Base-by-base conservation (phyloP, 2,888 invertebrate species). In the Phengaris alcon region DNA sequence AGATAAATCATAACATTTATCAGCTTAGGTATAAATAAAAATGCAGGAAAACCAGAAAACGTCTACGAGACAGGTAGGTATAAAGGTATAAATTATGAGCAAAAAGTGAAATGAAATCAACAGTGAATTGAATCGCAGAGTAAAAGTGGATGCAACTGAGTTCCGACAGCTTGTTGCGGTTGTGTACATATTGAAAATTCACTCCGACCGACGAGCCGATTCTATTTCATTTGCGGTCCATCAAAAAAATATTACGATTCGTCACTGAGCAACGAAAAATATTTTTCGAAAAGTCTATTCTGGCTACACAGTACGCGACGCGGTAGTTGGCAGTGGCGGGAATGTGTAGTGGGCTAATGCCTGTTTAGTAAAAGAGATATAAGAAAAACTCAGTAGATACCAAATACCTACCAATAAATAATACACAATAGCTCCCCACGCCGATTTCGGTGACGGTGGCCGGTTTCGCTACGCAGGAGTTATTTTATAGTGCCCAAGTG, bases 101-200 rank as follows among this genome's bases (percentile, higher is more conserved):
- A 13, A 72, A 52, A 0, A 72, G 54, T 35, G 13, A 54, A 72
- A 70, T 70, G 51, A 70, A 70, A 70, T 70, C 70, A 70, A 52
- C 51, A 10, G 51, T 51, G 51, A 70, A 72, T 52, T 35, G 10
- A 12, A 22, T 70, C 48, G 51, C 54, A 72, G 35, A 54, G 72
- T 52, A 72, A 72, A 72, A 72, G 72, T 72, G 72, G 72, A 72
- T 54, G 72, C 72, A 72, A 52, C 72, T 22, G 72, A 22, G 54
- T 72, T 52, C 72, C 35, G 51, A 15, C 70, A 72, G 72, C 72
- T 54, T 72, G 54, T 52, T 70, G 70, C 54, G 72, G 52, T 22
- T 54, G 12, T 52, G 72, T 52, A 69, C 72, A 72, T 54, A 72
- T 72, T 72, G 52, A 51, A 64, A 72, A 72, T 54, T 54, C 52